phyloP scores from a whole-genome alignment of 2,113 vertebrate genomes.

The Nesoenas mayeri region DNA sequence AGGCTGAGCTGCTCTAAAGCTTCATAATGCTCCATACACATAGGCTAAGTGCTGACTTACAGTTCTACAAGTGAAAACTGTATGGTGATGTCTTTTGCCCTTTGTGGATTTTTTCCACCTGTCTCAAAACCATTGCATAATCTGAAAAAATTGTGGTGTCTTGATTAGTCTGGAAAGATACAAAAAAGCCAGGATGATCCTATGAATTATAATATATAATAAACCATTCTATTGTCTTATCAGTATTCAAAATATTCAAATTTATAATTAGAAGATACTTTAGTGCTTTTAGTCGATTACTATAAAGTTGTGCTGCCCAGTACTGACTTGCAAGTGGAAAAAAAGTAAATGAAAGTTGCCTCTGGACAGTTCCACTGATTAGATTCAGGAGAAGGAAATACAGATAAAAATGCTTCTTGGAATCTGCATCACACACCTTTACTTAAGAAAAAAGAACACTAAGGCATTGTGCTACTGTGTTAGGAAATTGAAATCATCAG shows the following conservation, averaged over 20 bases:
- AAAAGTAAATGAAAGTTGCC: not conserved
- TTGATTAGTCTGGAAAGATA: not conserved
- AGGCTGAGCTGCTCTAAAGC: not conserved
- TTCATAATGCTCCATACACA: rapidly evolving
- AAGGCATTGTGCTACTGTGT: not conserved
- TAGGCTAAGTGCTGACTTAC: not conserved
- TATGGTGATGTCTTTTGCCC: not conserved
- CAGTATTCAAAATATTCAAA: not conserved
- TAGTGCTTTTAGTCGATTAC: not conserved
- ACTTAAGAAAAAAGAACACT: not conserved
- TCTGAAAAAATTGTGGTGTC: not conserved
- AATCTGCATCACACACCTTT: not conserved
- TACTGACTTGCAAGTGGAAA: not conserved
- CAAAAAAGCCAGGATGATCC: not conserved
- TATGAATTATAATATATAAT: not conserved
- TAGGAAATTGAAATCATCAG: not conserved
- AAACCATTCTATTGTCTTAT: rapidly evolving
- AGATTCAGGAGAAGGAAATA: not conserved
- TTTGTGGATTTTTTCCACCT: not conserved
- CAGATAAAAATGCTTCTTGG: not conserved
- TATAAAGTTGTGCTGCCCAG: not conserved
- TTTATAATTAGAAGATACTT: not conserved
- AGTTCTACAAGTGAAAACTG: not conserved
- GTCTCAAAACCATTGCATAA: not conserved
- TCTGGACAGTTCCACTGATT: not conserved